Evolutionary conservation across 2,797 vertebrate genomes (phyloP).

Genomic region (Phoxinus dragarum): DNA sequence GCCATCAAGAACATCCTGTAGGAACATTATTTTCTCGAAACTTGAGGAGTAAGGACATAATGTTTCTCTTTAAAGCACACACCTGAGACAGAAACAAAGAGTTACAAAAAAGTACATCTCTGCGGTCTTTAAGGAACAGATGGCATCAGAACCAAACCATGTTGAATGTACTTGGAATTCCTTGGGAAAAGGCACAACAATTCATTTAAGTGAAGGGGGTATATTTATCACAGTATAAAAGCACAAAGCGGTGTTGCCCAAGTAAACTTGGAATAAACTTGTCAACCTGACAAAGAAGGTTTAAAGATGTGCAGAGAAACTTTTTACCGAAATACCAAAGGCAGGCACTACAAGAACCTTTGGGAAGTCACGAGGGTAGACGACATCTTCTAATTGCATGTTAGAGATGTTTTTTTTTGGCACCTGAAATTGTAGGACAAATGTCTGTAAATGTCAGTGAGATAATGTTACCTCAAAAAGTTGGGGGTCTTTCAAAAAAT

Average conservation of each 20-base stretch:
- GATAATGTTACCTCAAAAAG: slow-evolving; percentile 34
- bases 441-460: slow-evolving; percentile 34
- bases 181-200: slow-evolving; percentile 32
- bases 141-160: slow-evolving; percentile 34
- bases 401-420: slow-evolving; percentile 20
- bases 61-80: slow-evolving; percentile 18
- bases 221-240: slow-evolving; percentile 35
- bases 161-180: slow-evolving; percentile 10
- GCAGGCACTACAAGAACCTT: slow-evolving; percentile 19
- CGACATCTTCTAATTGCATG: not conserved
- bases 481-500: not conserved
- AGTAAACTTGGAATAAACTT: slow-evolving; percentile 17
- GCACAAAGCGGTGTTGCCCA: not conserved
- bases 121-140: slow-evolving; percentile 19
- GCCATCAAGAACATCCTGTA: not conserved
- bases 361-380: not conserved
- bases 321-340: slow-evolving; percentile 35
- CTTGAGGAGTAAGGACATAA: slow-evolving; percentile 13
- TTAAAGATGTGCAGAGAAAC: slow-evolving; percentile 23
- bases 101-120: slow-evolving; percentile 16
- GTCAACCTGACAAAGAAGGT: slow-evolving; percentile 12
- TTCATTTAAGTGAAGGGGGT: slow-evolving; percentile 22
- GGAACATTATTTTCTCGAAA: not conserved
- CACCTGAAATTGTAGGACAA: slow-evolving; percentile 25
- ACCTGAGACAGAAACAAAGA: slow-evolving; percentile 17